Base-by-base conservation (phyloP, 2,113 vertebrate species). In the Microtus ochrogaster region DNA sequence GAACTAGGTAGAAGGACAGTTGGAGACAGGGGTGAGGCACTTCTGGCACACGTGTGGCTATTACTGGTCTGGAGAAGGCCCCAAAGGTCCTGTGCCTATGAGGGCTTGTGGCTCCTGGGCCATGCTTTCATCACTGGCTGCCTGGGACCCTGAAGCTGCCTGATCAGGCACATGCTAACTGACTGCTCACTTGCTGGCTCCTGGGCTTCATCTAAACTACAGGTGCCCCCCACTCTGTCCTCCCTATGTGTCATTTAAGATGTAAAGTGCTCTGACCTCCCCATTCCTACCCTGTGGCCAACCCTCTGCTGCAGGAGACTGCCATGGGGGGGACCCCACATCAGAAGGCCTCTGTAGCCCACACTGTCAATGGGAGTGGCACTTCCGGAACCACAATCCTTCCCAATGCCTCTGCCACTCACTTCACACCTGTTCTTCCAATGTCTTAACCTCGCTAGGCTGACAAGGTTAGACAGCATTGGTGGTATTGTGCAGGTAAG, bases 1-100 rank as follows among this genome's bases (percentile, higher is more conserved):
- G 61, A 44, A 52, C 0, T 7, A 30, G 16, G 12, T 44, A 24
- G 86, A 61, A 30, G 6, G 78, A 33, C 55, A 7, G 33, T 22
- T 10, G 22, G 13, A 28, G 9, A 4, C 5, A 0, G 1, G 12
- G 7, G 12, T 0, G 33, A 47, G 44, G 72, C 0, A 2, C 55
- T 76, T 19, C 36, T 1, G 5, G 73, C 16, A 39, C 63, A n/a
- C 24, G 4, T 2, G n/a, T 52, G 68, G 49, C 44, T 14, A 22
- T 52, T 28, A 61, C 22, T 5, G 14, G 63, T 33, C 61, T 39
- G 61, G 26, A 52, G 65, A n/a, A 47, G 39, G 13, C 9, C 13
- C 58, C 58, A 58, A 21, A 26, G 41, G n/a, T 73, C 7, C 52
- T 66, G 61, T 33, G 17, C 63, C n/a, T 28, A 13, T 5, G 39